Percentiles rank a stretch among this genome's conserved stretches.
These are phyloP conservation scores for Heliocidaris erythrogramma DNA, from an alignment of 35 echinoderm and acorn worm species.

Conservation along the genomic window DNA sequence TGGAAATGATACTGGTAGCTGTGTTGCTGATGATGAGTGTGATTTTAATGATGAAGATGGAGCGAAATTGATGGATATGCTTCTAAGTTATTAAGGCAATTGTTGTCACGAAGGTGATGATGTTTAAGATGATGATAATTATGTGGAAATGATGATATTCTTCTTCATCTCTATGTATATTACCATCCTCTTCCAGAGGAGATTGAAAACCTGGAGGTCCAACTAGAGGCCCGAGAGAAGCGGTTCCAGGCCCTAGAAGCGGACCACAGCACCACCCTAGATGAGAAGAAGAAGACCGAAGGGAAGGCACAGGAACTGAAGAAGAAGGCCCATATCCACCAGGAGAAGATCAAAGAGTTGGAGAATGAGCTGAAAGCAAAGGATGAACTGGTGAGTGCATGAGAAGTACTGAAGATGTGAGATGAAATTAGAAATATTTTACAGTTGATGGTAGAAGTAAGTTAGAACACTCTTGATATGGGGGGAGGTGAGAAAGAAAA, in stretches of 20 bases:
- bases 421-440: no score
- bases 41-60: no score
- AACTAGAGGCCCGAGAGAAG: constrained; percentile 79
- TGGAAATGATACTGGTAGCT: no score
- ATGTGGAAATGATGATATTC: background rate
- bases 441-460: no score
- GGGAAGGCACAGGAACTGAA: constrained; percentile 57
- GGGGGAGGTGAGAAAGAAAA: no score
- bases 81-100: no score
- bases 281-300: constrained; percentile 66
- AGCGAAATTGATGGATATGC: no score
- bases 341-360: constrained; percentile 70
- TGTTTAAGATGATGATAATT: background rate
- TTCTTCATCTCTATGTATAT: background rate
- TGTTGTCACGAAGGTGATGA: background rate
- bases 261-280: constrained; percentile 66
- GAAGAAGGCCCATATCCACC: constrained; percentile 52
- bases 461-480: no score
- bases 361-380: constrained; percentile 86
- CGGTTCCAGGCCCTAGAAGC: constrained; percentile 67
- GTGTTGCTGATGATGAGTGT: no score
- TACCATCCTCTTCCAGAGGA: constrained; percentile 62
- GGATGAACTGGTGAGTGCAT: constrained; percentile 79
- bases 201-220: constrained; percentile 93
- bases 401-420: no score